Evolutionary conservation across 2,888 invertebrate genomes (phyloP).

Genomic region (Pandemis heparana): DNA sequence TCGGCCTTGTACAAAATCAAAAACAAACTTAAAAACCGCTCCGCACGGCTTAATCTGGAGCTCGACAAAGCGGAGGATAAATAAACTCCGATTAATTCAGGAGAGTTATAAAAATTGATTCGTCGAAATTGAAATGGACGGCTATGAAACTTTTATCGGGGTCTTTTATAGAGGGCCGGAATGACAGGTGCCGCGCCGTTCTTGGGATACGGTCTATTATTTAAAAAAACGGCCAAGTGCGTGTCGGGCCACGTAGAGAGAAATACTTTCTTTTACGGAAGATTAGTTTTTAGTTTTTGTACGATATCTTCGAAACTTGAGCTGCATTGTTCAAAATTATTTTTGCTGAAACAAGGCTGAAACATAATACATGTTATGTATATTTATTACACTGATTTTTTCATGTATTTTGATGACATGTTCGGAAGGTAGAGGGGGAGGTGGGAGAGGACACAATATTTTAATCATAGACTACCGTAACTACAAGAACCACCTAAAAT

Average conservation of each 20-base stretch:
- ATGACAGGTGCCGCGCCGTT: conserved; percentile 24
- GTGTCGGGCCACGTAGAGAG: not conserved
- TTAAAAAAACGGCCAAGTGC: not conserved
- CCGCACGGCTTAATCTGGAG: not conserved
- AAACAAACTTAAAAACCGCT: conserved; percentile 5
- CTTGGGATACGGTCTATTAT: conserved; percentile 4
- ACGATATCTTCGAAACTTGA: too few species aligned
- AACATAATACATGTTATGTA: too few species aligned
- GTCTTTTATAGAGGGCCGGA: conserved; percentile 12
- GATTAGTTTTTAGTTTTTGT: too few species aligned
- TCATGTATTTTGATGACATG: too few species aligned
- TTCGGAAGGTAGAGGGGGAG: too few species aligned
- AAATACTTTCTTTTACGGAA: too few species aligned
- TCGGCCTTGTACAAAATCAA: not conserved
- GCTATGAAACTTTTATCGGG: conserved; percentile 27
- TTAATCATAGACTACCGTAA: too few species aligned
- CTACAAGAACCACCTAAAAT: too few species aligned
- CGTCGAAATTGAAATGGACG: conserved; percentile 26
- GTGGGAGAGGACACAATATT: too few species aligned
- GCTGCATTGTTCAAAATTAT: too few species aligned
- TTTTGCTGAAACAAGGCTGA: too few species aligned
- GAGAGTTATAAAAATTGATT: conserved; percentile 22
- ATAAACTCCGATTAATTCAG: conserved; percentile 25
- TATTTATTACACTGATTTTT: too few species aligned
- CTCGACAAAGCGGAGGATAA: conserved; percentile 5